Evolutionary conservation across 2,113 vertebrate species (phyloP).

Genomic region (Spea multiplicata): DNA sequence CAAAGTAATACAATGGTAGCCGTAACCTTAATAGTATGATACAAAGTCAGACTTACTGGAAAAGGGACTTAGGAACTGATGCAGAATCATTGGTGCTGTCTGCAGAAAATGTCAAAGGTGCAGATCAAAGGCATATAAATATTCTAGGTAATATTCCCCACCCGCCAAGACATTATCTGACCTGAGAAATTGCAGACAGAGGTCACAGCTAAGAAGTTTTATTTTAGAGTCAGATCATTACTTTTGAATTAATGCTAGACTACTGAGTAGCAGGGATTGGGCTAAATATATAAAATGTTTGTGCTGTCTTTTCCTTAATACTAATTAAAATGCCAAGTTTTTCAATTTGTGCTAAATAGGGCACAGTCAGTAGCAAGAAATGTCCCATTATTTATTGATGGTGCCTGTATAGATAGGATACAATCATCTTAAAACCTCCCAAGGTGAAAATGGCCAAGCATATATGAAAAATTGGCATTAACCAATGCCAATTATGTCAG

Average conservation of each 20-base stretch:
- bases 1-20: neutral
- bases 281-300: constrained; percentile 28
- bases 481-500: constrained; percentile 3
- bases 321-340: constrained; percentile 9
- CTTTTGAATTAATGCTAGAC: constrained; percentile 22
- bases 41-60: constrained; percentile 3
- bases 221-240: constrained; percentile 7
- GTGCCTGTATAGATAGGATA: constrained; percentile 7
- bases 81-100: constrained; percentile 11
- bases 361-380: constrained; percentile 12
- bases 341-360: constrained; percentile 13
- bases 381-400: constrained; percentile 27
- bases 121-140: constrained; percentile 34
- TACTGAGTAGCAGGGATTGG: neutral
- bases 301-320: neutral
- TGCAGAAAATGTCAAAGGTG: constrained; percentile 35
- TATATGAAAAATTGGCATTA: constrained; percentile 5
- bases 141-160: constrained; percentile 36
- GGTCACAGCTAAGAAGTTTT: constrained; percentile 8
- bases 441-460: constrained; percentile 25
- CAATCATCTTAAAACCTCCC: neutral
- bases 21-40: neutral
- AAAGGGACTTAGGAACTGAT: neutral
- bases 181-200: constrained; percentile 21
- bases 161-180: constrained; percentile 24